Evolutionary conservation across 2,113 vertebrate genomes (phyloP), one percentile per base, ranked within the genome.

Genomic region (Phyllopteryx taeniolatus): DNA sequence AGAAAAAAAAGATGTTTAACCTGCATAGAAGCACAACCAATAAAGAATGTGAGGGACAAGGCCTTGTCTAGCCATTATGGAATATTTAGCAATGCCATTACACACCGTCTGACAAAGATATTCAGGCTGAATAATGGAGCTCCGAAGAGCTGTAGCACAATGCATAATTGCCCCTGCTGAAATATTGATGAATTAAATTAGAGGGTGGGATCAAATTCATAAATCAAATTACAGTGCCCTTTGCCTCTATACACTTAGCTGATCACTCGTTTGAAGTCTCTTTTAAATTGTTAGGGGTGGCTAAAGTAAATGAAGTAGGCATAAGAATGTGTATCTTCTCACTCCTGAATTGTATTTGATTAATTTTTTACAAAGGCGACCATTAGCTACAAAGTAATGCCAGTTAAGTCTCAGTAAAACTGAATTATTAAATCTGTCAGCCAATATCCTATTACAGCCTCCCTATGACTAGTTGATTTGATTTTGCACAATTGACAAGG

Each of bases 391-490:
- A 93, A 93, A 93, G 86, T 81, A 93, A 92, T 86, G 86, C 88
- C 92, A 90, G 93, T 92, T 92, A 94, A 94, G 93, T 87, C 90
- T 88, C 84, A 83, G 91, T 90, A 95, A 95, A 95, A 93, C 94
- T 96, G 94, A 96, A 98, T 96, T 95, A 98, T 96, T 96, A 93
- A 98, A 95, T 93, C 92, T 94, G 87, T 92, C 93, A 92, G 92
- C 82, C 91, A 85, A 92, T 94, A 95, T 96, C 94, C 94, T 78
- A 88, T 96, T 96, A 94, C 94, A 77, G 88, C 74, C 92, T 91
- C 89, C 95, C 94, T 96, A 95, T 95, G 95, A 97, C 96, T 95
- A 96, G 94, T 96, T 96, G 94, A 96, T 95, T 95, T 95, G 93
- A 97, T 94, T 96, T 95, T 95, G 94, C 94, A 92, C 95, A 95